A percentile compares a stretch with the other conserved stretches of the same genome.
phyloP scores from a whole-genome alignment of 2,888 invertebrate genomes.

The Sepiola atlantica region DNA sequence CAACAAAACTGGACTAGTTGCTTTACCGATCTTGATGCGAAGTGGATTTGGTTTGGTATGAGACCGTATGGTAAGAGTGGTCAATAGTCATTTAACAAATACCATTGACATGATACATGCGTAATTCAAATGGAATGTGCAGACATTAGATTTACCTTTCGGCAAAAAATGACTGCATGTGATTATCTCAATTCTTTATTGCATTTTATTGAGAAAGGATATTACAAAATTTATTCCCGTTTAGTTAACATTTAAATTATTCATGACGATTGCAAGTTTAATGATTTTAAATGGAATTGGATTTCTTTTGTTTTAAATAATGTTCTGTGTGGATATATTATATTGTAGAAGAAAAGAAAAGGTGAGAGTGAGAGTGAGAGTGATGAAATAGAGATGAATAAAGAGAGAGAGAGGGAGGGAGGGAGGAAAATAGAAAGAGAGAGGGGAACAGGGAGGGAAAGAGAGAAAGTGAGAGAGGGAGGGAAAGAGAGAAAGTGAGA shows the following conservation, averaged over 20 bases:
- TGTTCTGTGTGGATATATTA: neutral
- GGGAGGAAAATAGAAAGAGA: neutral
- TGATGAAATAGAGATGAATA: neutral
- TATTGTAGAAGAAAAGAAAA: neutral
- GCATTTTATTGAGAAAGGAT: neutral
- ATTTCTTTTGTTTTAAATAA: neutral
- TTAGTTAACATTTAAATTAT: neutral
- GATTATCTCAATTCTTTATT: neutral
- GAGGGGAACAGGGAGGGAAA: no score
- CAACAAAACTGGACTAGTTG: no score
- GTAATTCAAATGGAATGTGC: neutral
- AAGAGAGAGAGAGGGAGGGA: no score
- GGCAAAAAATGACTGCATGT: neutral
- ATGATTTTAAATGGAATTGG: neutral
- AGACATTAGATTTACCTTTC: neutral
- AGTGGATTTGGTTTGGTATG: no score
- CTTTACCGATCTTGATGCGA: no score
- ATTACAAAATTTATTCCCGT: neutral
- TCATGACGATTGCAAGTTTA: neutral
- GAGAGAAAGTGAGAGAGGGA: no score
- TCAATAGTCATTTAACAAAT: neutral
- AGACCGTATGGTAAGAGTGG: neutral
- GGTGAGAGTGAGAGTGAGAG: neutral
- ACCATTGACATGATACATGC: neutral
- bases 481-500: no score